A percentile compares a stretch with the other conserved stretches of the same genome.
These are phyloP conservation scores for Alviniconcha marisindica DNA, from an alignment of 1,140 invertebrate genomes.

Conservation along the genomic window DNA sequence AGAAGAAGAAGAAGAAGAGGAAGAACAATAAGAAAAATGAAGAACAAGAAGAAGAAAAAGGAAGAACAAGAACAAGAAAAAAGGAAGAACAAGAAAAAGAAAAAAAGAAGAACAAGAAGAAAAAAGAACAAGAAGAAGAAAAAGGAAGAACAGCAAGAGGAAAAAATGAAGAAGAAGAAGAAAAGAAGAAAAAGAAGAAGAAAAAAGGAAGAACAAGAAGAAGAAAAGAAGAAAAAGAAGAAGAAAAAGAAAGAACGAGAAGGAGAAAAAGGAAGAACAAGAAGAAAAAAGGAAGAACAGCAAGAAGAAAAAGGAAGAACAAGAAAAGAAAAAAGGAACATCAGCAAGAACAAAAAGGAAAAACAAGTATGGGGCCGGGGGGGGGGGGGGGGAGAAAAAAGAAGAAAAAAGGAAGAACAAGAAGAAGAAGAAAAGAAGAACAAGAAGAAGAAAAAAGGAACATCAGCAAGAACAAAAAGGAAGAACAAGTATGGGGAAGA, in stretches of 20 bases:
- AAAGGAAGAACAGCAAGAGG: background rate
- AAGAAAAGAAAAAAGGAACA: background rate
- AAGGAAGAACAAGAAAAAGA: background rate
- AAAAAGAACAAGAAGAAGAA: constrained; percentile 3
- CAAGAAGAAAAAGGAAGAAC: background rate
- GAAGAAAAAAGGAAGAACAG: background rate
- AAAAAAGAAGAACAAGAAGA: background rate
- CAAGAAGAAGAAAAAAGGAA: constrained; percentile 11
- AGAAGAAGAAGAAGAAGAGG: no score
- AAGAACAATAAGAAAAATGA: no score
- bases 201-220: constrained; percentile 11
- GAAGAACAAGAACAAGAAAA: no score
- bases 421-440: constrained; percentile 1
- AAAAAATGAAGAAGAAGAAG: background rate
- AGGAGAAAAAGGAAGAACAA: background rate
- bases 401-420: background rate
- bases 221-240: constrained; percentile 18
- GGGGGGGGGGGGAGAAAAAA: background rate
- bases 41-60: no score
- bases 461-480: background rate
- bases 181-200: constrained; percentile 19
- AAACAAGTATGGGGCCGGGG: background rate
- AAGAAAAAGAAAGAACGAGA: constrained; percentile 10
- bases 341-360: background rate
- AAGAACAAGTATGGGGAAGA: no score